Conservation (phyloP, 1,140 invertebrate genomes). For the Tigriopus japonicus region DNA sequence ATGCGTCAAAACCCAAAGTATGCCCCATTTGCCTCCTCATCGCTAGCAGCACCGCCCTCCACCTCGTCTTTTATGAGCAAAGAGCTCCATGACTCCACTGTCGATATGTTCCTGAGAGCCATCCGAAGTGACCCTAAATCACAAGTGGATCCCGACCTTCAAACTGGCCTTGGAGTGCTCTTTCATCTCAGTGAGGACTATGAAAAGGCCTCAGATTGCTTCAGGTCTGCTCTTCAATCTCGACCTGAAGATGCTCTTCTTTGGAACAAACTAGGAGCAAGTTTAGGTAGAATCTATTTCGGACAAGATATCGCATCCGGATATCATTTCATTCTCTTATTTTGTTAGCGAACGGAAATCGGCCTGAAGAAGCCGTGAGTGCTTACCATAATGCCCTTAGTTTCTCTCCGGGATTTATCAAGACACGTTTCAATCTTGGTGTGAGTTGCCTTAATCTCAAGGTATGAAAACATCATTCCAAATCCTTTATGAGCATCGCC, state of each 20-base stretch:
- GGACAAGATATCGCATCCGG: not conserved
- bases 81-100: too few relatives aligned
- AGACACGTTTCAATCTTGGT: constrained; percentile 91
- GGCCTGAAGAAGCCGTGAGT: constrained; percentile 83
- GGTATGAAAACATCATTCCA: constrained; percentile 26
- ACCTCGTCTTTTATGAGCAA: too few relatives aligned
- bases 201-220: not conserved
- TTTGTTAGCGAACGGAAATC: constrained; percentile 61
- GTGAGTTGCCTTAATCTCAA: constrained; percentile 94
- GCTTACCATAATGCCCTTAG: constrained; percentile 82
- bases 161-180: not conserved
- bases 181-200: not conserved
- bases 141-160: not conserved
- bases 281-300: constrained; percentile 30
- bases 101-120: too few relatives aligned
- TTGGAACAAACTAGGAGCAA: constrained; percentile 94
- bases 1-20: too few relatives aligned
- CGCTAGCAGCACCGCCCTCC: too few relatives aligned
- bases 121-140: too few relatives aligned
- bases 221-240: not conserved
- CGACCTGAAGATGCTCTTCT: constrained; percentile 56
- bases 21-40: too few relatives aligned
- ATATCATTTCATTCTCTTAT: not conserved
- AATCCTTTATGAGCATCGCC: constrained; percentile 8
- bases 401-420: constrained; percentile 82